Conservation (phyloP, 2,113 vertebrate genomes). For the Glaucidium brasilianum region DNA sequence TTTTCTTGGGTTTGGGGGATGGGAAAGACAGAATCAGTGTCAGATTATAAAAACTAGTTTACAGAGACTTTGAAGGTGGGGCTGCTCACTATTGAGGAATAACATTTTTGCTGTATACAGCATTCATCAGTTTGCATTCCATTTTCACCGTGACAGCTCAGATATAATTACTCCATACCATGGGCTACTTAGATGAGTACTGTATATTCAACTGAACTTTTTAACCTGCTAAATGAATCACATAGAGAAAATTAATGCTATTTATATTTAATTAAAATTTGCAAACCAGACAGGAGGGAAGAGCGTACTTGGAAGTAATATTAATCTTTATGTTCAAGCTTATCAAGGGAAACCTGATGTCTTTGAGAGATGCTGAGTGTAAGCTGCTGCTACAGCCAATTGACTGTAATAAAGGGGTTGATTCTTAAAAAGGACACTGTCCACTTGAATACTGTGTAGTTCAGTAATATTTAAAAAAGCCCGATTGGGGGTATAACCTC, state of each 20-base stretch:
- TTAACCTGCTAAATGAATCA: background rate
- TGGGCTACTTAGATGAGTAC: background rate
- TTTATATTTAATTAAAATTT: constrained; percentile 32
- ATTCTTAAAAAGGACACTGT: background rate
- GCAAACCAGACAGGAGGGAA: background rate
- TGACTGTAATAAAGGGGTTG: background rate
- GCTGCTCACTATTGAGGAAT: background rate
- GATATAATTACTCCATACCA: background rate
- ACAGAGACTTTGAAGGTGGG: background rate
- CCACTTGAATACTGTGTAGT: background rate
- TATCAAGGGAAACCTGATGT: background rate
- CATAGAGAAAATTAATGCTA: background rate
- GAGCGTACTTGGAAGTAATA: background rate
- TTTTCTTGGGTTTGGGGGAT: background rate
- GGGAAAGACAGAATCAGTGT: background rate
- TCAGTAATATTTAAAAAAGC: background rate
- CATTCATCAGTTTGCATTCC: background rate
- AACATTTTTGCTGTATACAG: background rate
- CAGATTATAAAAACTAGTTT: background rate
- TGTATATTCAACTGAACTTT: background rate
- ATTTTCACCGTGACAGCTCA: background rate
- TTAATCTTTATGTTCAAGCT: background rate
- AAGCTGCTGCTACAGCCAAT: background rate
- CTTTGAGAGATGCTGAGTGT: background rate
- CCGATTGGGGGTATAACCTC: accelerated